These are phyloP conservation scores for Phortica magna DNA, from an alignment of 2,888 invertebrate species.

Conservation along the genomic window DNA sequence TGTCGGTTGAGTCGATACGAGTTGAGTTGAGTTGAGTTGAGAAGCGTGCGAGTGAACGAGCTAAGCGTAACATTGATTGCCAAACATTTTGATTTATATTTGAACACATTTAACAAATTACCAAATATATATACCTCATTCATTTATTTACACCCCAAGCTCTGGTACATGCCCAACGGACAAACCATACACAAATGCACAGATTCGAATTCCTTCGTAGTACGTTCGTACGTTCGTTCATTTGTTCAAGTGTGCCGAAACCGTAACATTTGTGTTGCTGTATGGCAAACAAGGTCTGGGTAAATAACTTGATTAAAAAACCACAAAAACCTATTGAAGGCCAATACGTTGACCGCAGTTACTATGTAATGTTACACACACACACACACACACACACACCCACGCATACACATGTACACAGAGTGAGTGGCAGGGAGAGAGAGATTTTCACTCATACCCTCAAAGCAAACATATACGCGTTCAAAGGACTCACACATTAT, in stretches of 20 bases:
- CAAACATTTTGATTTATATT: conserved; percentile 71
- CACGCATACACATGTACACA: conserved; percentile 15
- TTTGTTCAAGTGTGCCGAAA: not conserved
- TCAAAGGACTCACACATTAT: conserved; percentile 57
- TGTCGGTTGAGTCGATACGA: conserved; percentile 2
- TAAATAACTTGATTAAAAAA: conserved; percentile 72
- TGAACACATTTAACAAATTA: conserved; percentile 69
- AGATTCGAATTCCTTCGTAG: not conserved
- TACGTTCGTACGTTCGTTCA: not conserved
- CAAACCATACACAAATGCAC: not conserved
- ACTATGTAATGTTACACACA: not conserved
- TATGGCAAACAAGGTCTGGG: conserved; percentile 42
- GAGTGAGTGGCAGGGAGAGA: not conserved
- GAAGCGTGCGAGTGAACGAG: conserved; percentile 2
- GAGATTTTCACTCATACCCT: not conserved
- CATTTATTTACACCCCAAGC: conserved; percentile 59
- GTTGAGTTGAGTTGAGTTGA: conserved; percentile 2
- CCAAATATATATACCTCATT: conserved; percentile 46
- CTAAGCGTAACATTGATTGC: conserved; percentile 63
- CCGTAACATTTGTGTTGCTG: conserved; percentile 5
- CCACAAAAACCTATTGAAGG: conserved; percentile 70
- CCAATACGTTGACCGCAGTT: conserved; percentile 58
- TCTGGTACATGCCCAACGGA: not conserved
- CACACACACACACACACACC: conserved; percentile 39
- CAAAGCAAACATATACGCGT: conserved; percentile 24